Evolutionary conservation across 1,140 invertebrate species (phyloP).

Genomic region (Drosophila pseudoananassae): DNA sequence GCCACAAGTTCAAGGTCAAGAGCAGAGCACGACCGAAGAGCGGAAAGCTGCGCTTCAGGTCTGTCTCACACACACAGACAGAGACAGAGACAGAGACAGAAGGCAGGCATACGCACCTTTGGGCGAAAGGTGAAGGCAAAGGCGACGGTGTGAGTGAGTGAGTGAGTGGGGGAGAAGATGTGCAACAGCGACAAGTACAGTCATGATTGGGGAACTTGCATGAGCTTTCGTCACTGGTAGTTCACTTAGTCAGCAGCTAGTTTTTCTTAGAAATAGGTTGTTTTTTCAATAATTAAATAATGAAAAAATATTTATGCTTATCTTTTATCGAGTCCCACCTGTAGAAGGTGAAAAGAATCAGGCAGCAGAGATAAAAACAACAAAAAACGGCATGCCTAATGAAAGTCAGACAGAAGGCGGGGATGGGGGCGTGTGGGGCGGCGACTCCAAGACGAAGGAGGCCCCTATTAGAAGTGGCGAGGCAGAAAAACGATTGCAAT

Average conservation of each 20-base stretch:
- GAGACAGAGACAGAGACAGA: constrained; percentile 17
- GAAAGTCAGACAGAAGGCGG: constrained; percentile 55
- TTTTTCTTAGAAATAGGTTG: too few relatives aligned
- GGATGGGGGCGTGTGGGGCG: constrained; percentile 4
- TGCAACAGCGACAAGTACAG: constrained; percentile 16
- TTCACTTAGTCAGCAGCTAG: too few relatives aligned
- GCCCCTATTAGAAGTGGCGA: constrained; percentile 29
- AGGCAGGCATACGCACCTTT: constrained; percentile 19
- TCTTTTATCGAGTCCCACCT: neutral
- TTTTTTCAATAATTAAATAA: too few relatives aligned
- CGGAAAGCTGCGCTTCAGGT: constrained; percentile 54
- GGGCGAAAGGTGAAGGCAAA: constrained; percentile 35
- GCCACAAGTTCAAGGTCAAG: constrained; percentile 81
- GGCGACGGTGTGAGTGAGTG: neutral
- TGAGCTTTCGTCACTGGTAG: too few relatives aligned
- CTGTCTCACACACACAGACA: constrained; percentile 36
- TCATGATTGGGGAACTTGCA: neutral
- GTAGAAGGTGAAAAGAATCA: constrained; percentile 12
- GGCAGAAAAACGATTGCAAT: constrained; percentile 24
- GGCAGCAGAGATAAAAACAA: constrained; percentile 25
- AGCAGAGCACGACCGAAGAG: constrained; percentile 42
- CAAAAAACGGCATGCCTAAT: constrained; percentile 53
- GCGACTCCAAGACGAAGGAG: too few relatives aligned
- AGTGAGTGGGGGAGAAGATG: constrained; percentile 11
- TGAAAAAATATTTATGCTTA: too few relatives aligned